Evolutionary conservation across 2,797 vertebrate species (phyloP).

Genomic region (Heliangelus exortis): DNA sequence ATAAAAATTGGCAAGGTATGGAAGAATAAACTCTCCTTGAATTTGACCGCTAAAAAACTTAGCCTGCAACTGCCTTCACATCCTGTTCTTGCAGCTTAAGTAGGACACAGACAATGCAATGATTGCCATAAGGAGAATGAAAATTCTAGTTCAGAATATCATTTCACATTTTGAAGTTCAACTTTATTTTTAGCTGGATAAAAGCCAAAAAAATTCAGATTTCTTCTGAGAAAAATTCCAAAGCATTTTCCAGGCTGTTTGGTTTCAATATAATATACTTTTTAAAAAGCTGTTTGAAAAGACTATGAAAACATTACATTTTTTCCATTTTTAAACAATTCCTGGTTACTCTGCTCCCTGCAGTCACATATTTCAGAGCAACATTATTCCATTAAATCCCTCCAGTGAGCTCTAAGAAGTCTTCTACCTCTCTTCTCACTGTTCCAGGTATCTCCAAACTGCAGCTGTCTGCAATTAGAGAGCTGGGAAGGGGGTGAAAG

Average conservation of each 20-base stretch:
- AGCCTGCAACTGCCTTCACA: background rate
- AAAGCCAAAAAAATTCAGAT: background rate
- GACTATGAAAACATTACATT: background rate
- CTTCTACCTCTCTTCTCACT: background rate
- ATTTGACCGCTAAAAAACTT: background rate
- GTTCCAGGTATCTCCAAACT: background rate
- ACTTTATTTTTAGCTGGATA: slow-evolving; percentile 1
- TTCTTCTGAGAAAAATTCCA: slow-evolving; percentile 26
- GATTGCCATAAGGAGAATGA: background rate
- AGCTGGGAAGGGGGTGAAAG: too few relatives aligned
- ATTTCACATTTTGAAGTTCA: background rate
- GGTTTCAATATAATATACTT: background rate
- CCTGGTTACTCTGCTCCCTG: background rate
- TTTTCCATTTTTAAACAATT: slow-evolving; percentile 22
- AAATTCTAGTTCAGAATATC: background rate
- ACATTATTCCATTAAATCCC: background rate
- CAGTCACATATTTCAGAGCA: background rate
- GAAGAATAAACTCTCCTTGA: slow-evolving; percentile 8
- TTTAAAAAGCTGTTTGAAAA: background rate
- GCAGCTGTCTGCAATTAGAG: background rate
- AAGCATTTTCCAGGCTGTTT: slow-evolving; percentile 22
- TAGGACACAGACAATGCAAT: background rate
- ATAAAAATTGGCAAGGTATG: background rate
- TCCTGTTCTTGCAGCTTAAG: background rate
- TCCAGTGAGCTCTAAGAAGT: background rate